These are phyloP conservation scores for Heliconius charithonia DNA, from an alignment of 2,888 invertebrate genomes.

Conservation along the genomic window DNA sequence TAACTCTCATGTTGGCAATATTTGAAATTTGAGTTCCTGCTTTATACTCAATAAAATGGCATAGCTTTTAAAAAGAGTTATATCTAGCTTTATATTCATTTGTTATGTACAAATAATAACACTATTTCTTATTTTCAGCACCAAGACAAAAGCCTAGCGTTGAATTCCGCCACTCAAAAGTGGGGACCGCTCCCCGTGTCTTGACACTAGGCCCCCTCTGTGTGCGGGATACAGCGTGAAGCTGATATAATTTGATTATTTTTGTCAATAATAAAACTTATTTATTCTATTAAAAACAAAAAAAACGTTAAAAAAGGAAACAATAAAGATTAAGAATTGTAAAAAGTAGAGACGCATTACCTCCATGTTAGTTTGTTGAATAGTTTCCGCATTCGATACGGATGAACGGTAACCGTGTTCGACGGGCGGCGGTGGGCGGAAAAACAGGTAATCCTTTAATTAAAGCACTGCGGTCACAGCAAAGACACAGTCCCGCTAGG, in stretches of 20 bases:
- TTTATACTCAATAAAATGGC: neutral
- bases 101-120: neutral
- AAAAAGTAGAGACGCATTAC: neutral
- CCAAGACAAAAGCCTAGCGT: too few species aligned
- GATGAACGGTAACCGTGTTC: conserved; percentile 49
- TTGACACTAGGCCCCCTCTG: too few species aligned
- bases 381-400: conserved; percentile 36
- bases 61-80: neutral
- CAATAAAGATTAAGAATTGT: conserved; percentile 10
- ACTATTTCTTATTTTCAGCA: too few species aligned
- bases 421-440: conserved; percentile 51
- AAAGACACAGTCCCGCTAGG: conserved; percentile 56
- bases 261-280: too few species aligned
- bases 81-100: neutral
- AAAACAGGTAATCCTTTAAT: conserved; percentile 74
- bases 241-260: too few species aligned
- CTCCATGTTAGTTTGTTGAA: conserved; percentile 10
- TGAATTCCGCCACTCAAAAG: too few species aligned
- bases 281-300: neutral
- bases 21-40: neutral
- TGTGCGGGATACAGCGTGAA: too few species aligned
- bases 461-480: conserved; percentile 61
- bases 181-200: too few species aligned
- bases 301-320: neutral
- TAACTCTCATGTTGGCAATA: neutral